Base-by-base conservation (phyloP, 2,797 vertebrate genomes). In the Pseudochirops cupreus region DNA sequence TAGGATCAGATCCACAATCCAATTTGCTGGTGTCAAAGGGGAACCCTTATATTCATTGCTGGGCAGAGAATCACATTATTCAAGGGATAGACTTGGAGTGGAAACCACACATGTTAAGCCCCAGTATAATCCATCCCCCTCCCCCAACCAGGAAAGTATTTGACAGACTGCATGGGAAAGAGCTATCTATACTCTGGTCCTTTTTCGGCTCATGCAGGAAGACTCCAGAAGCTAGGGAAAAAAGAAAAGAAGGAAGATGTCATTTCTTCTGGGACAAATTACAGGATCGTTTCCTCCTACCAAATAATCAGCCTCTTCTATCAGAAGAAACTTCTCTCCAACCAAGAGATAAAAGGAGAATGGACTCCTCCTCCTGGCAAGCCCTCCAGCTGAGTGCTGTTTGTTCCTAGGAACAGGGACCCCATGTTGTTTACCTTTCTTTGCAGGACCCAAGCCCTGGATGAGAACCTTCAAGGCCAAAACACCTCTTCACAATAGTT, bases 311-410 rank as follows among this genome's bases (percentile, higher is more conserved):
- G 52, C 14, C 10, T 55, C 74, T 87, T 87, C 56, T 56, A 93
- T 93, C 93, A 90, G 89, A 50, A 57, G 89, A 87, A 87, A 90
- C 92, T 82, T 95, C 59, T 56, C 93, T 94, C 92, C 94, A 95
- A 97, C 92, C 94, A 82, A 50, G 55, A 91, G 96, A 97, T 97
- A 52, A 98, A 97, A 98, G 96, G 91, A 29, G 2, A 11, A 3
- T 5, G 16, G 90, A 0, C 91, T 93, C 93, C 95, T 93, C 94
- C 96, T 59, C 56, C 53, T 24, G 5, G 82, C 57, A 82, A 87
- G 91, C 82, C 29, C 91, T 92, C 97, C 91, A 2, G 82, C 62
- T 67, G 89, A 91, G 94, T 91, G 91, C 0, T 97, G 89, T 97
- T 97, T 97, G 93, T 57, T 94, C 89, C 39, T 56, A 58, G 58